These are phyloP conservation scores for Brachypteracias leptosomus DNA, from an alignment of 2,113 vertebrate genomes.

Conservation along the genomic window DNA sequence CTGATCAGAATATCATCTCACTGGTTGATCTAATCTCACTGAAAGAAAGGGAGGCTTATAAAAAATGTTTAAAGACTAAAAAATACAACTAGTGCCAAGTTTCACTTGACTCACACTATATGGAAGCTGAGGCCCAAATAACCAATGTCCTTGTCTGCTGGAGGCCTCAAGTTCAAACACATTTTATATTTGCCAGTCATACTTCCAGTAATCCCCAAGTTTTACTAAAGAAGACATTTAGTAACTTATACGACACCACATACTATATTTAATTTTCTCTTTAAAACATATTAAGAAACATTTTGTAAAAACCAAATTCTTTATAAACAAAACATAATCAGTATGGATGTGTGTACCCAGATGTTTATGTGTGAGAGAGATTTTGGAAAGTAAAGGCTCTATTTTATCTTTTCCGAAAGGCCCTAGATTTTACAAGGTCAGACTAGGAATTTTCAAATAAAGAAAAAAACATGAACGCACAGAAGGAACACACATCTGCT, in stretches of 20 bases:
- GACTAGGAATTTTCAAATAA: conserved; percentile 5
- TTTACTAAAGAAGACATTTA: conserved; percentile 6
- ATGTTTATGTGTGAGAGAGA: neutral
- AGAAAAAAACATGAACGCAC: neutral
- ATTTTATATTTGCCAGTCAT: conserved; percentile 25
- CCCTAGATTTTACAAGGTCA: conserved; percentile 18
- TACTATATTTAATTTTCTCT: neutral
- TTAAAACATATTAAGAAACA: neutral
- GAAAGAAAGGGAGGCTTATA: conserved; percentile 16
- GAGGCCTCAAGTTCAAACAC: conserved; percentile 30
- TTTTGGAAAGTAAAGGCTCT: conserved; percentile 14
- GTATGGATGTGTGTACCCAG: neutral
- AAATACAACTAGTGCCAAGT: conserved; percentile 21
- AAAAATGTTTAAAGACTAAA: conserved; percentile 45
- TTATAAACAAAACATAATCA: neutral
- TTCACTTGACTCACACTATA: conserved; percentile 37
- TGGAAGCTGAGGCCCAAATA: conserved; percentile 25
- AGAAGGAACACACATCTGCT: conserved; percentile 8
- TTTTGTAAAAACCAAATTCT: neutral
- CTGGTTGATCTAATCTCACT: conserved; percentile 13
- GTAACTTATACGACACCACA: neutral
- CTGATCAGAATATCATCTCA: neutral
- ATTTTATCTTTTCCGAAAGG: conserved; percentile 13
- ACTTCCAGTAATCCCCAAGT: neutral
- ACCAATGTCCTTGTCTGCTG: neutral